Evolutionary conservation across 2,797 vertebrate species (phyloP).

Genomic region (Syngnathus rostellatus): DNA sequence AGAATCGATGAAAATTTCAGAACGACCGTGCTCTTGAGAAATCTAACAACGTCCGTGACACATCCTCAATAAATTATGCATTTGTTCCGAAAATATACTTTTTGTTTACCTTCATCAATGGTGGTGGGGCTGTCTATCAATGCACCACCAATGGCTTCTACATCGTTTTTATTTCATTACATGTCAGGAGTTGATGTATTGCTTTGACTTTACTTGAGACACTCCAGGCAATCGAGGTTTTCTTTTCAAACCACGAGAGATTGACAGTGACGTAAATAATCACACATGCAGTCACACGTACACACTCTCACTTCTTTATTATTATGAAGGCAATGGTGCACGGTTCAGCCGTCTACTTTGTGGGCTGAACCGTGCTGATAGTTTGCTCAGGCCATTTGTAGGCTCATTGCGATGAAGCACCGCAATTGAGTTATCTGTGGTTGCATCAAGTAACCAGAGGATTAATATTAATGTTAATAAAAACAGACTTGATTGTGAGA

Average conservation of each 20-base stretch:
- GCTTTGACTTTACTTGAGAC: constrained; percentile 29
- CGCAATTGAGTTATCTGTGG: too few species aligned
- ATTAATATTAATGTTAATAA: too few species aligned
- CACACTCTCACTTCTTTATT: background rate
- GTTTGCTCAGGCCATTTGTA: too few species aligned
- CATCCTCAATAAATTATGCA: constrained; percentile 3
- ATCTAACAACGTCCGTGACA: constrained; percentile 3
- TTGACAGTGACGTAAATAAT: constrained; percentile 24
- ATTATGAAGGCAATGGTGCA: too few species aligned
- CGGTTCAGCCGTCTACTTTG: too few species aligned
- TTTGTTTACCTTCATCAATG: constrained; percentile 10
- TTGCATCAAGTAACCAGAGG: too few species aligned
- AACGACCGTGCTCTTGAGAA: background rate
- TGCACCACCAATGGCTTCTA: constrained; percentile 27
- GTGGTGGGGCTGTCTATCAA: constrained; percentile 20
- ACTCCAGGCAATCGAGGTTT: constrained; percentile 24
- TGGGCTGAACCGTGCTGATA: too few species aligned
- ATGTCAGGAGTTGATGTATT: constrained; percentile 42
- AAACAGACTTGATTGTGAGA: too few species aligned
- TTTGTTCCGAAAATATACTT: constrained; percentile 1
- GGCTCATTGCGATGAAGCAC: too few species aligned
- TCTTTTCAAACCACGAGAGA: constrained; percentile 32
- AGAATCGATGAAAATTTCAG: background rate
- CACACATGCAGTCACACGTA: constrained; percentile 1
- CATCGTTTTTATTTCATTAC: constrained; percentile 42